Base-by-base conservation (phyloP, 2,888 invertebrate genomes). In the Antheraea assamensis region DNA sequence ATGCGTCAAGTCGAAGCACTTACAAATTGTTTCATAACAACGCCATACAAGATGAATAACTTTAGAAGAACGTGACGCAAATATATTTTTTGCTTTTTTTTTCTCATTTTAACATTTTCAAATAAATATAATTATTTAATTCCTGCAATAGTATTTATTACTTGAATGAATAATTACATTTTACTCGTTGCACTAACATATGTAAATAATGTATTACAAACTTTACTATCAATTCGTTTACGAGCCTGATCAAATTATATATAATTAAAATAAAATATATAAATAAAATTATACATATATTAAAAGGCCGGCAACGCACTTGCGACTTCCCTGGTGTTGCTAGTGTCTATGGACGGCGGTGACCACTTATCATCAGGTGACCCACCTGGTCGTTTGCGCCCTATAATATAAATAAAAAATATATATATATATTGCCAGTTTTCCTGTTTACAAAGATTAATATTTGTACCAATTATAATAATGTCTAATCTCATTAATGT, bases 1-100 rank as follows among this genome's bases (percentile, higher is more conserved):
- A 75, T 76, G 80, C 79, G 80, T 81, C 85, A 83, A 85, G 88
- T 86, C 82, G 84, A 80, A 74, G 82, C 87, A 88, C 87, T 89
- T 85, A 79, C 76, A 74, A 73, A 75, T 71, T 75, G 77, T 78
- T 80, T 70, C 58, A 30, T n/a, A 70, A 30, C 49, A 66, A 72
- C 66, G 31, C 55, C 72, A 35, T 35, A 55, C 35, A 68, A 72
- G 31, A 52, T 72, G 55, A 68, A 68, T 66, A 66, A 35, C 52
- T 64, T 64, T 64, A 64, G 13, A 30, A 30, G 15, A 30, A 30
- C 17, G 17, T 30, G 15, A 19, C 13, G 27, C 13, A 61, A 68
- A 24, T 35, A 19, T 72, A 10, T 35, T n/a, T n/a, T n/a, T n/a
- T 70, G 19, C n/a, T 21, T 5, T 52, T 52, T 21, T 21, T 21